These are phyloP conservation scores for Caenorhabditis briggsae DNA, from an alignment of 1,140 invertebrate species.

Conservation along the genomic window DNA sequence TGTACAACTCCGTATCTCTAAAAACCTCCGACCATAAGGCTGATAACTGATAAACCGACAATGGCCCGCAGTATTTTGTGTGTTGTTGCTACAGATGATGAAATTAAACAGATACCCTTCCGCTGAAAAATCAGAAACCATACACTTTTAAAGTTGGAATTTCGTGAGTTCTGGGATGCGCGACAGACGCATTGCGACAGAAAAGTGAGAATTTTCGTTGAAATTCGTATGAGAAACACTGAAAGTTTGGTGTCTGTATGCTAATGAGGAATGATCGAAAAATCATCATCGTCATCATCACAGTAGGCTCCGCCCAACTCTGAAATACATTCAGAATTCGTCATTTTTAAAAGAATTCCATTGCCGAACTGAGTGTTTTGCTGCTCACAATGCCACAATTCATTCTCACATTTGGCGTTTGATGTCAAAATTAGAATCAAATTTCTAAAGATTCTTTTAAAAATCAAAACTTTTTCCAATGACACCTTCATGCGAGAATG, in stretches of 20 bases:
- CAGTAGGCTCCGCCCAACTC: no score
- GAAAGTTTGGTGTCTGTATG: background rate
- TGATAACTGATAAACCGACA: background rate
- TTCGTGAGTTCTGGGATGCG: background rate
- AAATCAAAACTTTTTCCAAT: no score
- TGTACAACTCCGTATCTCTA: background rate
- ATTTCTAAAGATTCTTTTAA: no score
- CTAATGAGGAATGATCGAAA: slow-evolving; percentile 17
- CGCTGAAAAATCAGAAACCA: slow-evolving; percentile 23
- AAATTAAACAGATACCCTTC: background rate
- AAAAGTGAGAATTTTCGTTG: background rate
- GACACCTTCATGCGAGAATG: no score
- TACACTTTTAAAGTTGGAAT: slow-evolving; percentile 28
- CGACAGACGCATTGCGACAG: background rate
- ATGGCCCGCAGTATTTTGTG: background rate
- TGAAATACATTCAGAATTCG: slow-evolving; percentile 7
- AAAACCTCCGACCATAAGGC: background rate
- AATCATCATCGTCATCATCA: slow-evolving; percentile 6
- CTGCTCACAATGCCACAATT: background rate
- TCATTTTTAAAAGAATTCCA: background rate
- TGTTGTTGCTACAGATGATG: background rate
- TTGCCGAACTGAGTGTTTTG: background rate
- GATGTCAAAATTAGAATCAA: no score
- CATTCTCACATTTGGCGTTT: no score
- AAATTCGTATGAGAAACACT: background rate